These are phyloP conservation scores for Drosophila ogumai DNA, from an alignment of 1,140 invertebrate species.

Conservation along the genomic window DNA sequence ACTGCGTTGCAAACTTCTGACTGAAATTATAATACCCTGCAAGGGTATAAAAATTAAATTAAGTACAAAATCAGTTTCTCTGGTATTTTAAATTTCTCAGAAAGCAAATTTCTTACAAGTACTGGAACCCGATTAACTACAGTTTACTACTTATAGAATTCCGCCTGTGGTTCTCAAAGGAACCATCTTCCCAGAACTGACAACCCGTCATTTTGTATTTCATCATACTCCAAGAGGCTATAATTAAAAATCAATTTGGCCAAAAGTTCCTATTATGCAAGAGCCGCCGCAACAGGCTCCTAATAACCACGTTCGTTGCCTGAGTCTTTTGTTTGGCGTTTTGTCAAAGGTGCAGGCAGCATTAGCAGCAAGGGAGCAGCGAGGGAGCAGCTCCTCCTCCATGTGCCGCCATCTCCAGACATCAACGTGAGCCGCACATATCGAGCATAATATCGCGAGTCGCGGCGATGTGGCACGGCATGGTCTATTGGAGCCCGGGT, in stretches of 20 bases:
- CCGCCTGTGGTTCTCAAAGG: slow-evolving; percentile 4
- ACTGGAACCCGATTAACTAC: neutral
- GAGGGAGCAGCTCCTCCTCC: slow-evolving; percentile 22
- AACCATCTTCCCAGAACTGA: slow-evolving; percentile 56
- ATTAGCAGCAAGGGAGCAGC: neutral
- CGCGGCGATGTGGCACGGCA: slow-evolving; percentile 26
- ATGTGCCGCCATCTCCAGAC: slow-evolving; percentile 45
- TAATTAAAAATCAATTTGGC: slow-evolving; percentile 83
- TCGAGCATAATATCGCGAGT: slow-evolving; percentile 64
- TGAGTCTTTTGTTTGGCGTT: slow-evolving; percentile 75
- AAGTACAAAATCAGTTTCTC: neutral
- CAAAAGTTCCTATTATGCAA: slow-evolving; percentile 75
- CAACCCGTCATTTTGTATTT: slow-evolving; percentile 45
- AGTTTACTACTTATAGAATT: neutral
- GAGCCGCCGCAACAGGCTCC: slow-evolving; percentile 38
- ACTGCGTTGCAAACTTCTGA: too few species aligned
- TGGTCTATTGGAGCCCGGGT: slow-evolving; percentile 60
- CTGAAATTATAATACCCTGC: too few species aligned
- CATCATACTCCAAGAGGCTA: slow-evolving; percentile 44
- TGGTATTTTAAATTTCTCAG: neutral
- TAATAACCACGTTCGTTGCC: slow-evolving; percentile 73
- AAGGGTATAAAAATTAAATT: neutral
- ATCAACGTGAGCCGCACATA: slow-evolving; percentile 75
- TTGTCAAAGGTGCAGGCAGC: slow-evolving; percentile 73
- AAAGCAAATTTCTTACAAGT: neutral